These are phyloP conservation scores for Rhabdophis nuchalis DNA, from an alignment of 2,797 vertebrate genomes.

Conservation along the genomic window DNA sequence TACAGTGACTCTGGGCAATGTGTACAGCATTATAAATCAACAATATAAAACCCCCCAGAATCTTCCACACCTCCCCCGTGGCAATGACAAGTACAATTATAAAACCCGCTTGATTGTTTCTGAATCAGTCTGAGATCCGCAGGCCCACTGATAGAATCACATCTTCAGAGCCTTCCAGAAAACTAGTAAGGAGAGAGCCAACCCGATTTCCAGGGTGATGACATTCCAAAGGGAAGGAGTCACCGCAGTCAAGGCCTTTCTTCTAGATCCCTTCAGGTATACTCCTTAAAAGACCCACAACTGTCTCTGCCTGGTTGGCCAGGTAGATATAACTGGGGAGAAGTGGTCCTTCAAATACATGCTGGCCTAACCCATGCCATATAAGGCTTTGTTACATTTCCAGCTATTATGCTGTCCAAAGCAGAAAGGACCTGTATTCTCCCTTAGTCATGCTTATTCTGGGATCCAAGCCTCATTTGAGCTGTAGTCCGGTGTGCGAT, in stretches of 20 bases:
- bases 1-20: not conserved
- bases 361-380: not conserved
- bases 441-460: not conserved
- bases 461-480: not conserved
- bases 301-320: not conserved
- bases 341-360: not conserved
- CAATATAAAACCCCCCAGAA: not conserved
- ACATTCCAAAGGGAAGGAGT: not conserved
- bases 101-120: not conserved
- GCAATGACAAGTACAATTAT: not conserved
- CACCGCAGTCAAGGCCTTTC: not conserved
- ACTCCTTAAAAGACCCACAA: not conserved
- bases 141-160: not conserved
- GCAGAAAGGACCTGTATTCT: not conserved
- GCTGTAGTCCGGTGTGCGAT: not conserved
- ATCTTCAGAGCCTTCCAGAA: not conserved
- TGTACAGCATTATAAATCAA: not conserved
- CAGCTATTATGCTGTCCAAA: too few species aligned
- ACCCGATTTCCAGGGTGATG: not conserved
- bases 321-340: not conserved
- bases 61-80: not conserved
- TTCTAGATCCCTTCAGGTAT: not conserved
- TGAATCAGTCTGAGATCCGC: not conserved
- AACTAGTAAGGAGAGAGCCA: not conserved
- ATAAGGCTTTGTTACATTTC: not conserved